Conservation (phyloP, 1,140 invertebrate species). For the Lepidurus couesii region DNA sequence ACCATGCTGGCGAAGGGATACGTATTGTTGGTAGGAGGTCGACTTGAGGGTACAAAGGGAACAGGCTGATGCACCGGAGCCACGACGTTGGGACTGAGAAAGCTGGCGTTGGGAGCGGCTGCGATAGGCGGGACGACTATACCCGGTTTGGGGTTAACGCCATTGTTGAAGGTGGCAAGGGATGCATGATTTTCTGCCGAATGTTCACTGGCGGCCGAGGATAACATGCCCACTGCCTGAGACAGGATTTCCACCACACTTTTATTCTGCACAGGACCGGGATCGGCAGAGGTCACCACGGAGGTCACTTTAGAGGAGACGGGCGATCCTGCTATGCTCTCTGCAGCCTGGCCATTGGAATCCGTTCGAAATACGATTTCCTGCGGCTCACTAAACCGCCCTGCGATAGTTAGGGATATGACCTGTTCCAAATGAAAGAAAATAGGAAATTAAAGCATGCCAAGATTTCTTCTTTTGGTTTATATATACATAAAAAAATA, state of each 20-base stretch:
- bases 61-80: slow-evolving; percentile 43
- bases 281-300: slow-evolving; percentile 37
- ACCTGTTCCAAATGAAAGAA: slow-evolving; percentile 46
- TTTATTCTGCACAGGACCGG: slow-evolving; percentile 20
- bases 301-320: slow-evolving; percentile 32
- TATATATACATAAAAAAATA: slow-evolving; percentile 1
- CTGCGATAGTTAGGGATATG: slow-evolving; percentile 79
- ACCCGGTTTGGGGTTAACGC: slow-evolving; percentile 62
- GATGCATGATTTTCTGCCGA: background rate
- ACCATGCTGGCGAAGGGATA: slow-evolving; percentile 87
- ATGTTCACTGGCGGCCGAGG: background rate
- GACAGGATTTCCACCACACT: slow-evolving; percentile 28
- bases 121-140: background rate
- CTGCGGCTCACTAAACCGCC: slow-evolving; percentile 62
- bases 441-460: background rate
- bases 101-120: slow-evolving; percentile 34
- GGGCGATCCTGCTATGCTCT: background rate
- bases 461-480: background rate
- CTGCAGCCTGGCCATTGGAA: slow-evolving; percentile 42
- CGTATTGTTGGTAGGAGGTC: slow-evolving; percentile 46
- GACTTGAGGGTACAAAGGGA: slow-evolving; percentile 41
- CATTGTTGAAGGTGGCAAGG: slow-evolving; percentile 53
- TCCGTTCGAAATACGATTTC: slow-evolving; percentile 63
- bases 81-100: slow-evolving; percentile 46
- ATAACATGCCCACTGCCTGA: background rate